phyloP scores from a whole-genome alignment of 2,888 invertebrate genomes.

The Aspidiotus rigidus region DNA sequence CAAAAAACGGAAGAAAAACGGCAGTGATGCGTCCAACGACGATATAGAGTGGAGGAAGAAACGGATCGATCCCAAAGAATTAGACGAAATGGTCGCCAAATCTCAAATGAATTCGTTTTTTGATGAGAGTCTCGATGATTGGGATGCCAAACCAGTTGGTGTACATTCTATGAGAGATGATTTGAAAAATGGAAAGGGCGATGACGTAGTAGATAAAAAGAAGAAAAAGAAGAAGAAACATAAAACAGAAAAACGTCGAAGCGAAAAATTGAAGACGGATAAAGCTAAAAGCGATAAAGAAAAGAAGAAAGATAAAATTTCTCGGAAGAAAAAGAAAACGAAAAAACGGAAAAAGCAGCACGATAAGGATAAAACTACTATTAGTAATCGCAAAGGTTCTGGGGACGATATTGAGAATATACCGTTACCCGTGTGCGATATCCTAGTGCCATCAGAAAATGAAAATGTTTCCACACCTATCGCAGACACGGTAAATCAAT shows the following conservation, averaged over 20 bases:
- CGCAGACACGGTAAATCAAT: background rate
- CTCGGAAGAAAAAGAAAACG: conserved; percentile 12
- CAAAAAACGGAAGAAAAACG: background rate
- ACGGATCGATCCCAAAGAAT: background rate
- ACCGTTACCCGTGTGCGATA: background rate
- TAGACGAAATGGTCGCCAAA: conserved; percentile 13
- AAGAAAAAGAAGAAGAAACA: conserved; percentile 13
- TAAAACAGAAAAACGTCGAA: background rate
- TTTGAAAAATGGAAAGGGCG: background rate
- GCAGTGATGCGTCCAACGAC: background rate
- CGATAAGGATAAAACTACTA: background rate
- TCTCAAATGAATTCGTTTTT: conserved; percentile 25
- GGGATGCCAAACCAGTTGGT: conserved; percentile 16
- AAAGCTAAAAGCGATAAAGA: background rate
- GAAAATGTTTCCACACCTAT: background rate
- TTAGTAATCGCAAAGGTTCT: background rate
- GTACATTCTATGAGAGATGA: conserved; percentile 32
- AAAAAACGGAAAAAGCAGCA: background rate
- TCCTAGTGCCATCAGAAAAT: background rate
- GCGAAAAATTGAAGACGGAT: background rate
- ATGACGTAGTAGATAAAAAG: conserved; percentile 1
- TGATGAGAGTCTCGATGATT: conserved; percentile 32
- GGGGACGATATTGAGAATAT: background rate
- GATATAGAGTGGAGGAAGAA: background rate
- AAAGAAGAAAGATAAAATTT: conserved; percentile 3